These are phyloP conservation scores for Catotricha subobsoleta DNA, from an alignment of 2,888 invertebrate species.

Conservation along the genomic window DNA sequence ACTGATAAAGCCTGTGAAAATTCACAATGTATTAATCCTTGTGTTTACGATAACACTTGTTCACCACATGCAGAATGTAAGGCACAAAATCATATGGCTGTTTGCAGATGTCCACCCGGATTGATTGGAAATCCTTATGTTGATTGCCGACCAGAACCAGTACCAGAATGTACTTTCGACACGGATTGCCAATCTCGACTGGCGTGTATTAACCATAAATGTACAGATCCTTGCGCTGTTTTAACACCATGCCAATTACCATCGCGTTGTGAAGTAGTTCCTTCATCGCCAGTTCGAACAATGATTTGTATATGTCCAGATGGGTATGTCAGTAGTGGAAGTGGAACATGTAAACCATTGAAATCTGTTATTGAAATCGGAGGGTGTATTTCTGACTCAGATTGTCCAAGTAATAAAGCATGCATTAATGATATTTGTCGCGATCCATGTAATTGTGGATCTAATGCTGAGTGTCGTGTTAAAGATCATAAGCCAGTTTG, in stretches of 20 bases:
- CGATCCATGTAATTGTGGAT: constrained; percentile 72
- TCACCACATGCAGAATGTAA: constrained; percentile 60
- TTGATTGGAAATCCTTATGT: constrained; percentile 65
- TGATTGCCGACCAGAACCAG: constrained; percentile 53
- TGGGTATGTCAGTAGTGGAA: constrained; percentile 70
- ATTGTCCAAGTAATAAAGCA: constrained; percentile 59
- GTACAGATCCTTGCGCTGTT: constrained; percentile 63
- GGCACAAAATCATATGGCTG: constrained; percentile 61
- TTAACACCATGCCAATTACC: constrained; percentile 65
- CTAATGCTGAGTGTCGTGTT: constrained; percentile 68
- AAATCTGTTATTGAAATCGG: constrained; percentile 41
- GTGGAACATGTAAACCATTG: constrained; percentile 61
- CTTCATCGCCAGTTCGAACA: constrained; percentile 66
- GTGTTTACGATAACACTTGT: constrained; percentile 58
- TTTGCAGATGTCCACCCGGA: constrained; percentile 68
- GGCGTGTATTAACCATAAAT: constrained; percentile 66
- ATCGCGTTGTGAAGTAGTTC: constrained; percentile 62
- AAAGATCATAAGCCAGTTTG: constrained; percentile 76
- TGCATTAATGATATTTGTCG: constrained; percentile 65
- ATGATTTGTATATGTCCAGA: constrained; percentile 82
- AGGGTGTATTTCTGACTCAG: constrained; percentile 55
- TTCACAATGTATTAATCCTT: constrained; percentile 71
- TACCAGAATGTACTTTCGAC: constrained; percentile 62
- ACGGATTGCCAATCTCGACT: constrained; percentile 61
- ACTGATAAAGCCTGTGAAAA: constrained; percentile 68